These are phyloP conservation scores for Eupithecia centaureata DNA, from an alignment of 2,888 invertebrate species.

Conservation along the genomic window DNA sequence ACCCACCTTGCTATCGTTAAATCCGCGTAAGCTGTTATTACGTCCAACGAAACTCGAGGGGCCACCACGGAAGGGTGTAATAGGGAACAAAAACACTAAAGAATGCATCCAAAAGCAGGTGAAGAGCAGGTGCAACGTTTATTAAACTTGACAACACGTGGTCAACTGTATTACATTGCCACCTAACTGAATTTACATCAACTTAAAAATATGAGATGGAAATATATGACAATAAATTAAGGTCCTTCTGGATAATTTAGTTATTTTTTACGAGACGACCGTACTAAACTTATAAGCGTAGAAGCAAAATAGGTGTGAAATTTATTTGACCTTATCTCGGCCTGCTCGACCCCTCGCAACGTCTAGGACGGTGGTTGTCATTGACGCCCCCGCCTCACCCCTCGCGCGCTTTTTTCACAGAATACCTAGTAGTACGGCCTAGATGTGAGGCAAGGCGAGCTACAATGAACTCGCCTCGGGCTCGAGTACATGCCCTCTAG, in stretches of 20 bases:
- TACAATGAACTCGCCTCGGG: constrained; percentile 30
- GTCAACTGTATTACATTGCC: constrained; percentile 11
- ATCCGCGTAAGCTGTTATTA: constrained; percentile 4
- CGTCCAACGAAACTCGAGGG: background rate
- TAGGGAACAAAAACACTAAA: constrained; percentile 12
- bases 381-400: constrained; percentile 34
- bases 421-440: constrained; percentile 13
- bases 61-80: constrained; percentile 23
- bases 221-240: constrained; percentile 14
- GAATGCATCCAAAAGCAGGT: constrained; percentile 28
- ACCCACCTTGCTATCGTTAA: background rate
- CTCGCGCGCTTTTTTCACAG: constrained; percentile 18
- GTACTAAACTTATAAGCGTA: constrained; percentile 6
- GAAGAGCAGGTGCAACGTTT: constrained; percentile 37
- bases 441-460: constrained; percentile 26
- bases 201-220: background rate
- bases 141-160: constrained; percentile 20
- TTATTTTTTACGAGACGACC: constrained; percentile 15
- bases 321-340: constrained; percentile 45
- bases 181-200: constrained; percentile 5
- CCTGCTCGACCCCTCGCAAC: constrained; percentile 40
- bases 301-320: constrained; percentile 39
- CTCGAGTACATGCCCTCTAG: constrained; percentile 20
- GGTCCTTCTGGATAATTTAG: constrained; percentile 8
- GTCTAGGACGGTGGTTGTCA: constrained; percentile 41